Conservation (phyloP, 2,888 invertebrate genomes). For the Willowsia nigromaculata region DNA sequence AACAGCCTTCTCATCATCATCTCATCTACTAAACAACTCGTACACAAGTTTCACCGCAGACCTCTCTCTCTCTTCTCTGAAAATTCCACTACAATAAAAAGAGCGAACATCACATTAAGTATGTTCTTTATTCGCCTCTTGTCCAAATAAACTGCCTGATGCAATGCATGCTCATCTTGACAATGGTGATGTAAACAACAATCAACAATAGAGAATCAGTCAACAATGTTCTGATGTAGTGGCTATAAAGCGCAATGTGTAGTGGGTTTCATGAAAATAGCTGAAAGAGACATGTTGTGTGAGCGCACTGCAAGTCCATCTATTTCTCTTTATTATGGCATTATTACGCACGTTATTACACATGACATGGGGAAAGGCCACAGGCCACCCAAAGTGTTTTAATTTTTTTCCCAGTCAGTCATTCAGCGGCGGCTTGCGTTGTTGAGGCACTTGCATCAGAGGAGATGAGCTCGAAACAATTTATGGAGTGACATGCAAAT, state of each 20-base stretch:
- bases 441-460: no score
- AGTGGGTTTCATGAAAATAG: neutral
- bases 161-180: neutral
- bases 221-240: neutral
- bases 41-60: neutral
- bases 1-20: neutral
- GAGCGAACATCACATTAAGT: neutral
- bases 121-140: neutral
- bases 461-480: neutral
- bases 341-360: neutral
- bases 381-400: constrained; percentile 26
- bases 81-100: neutral
- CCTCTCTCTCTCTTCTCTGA: neutral
- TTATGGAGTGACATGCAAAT: constrained; percentile 26
- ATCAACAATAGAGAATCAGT: neutral
- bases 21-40: neutral
- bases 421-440: neutral
- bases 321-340: neutral
- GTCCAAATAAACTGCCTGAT: neutral
- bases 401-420: constrained; percentile 7
- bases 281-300: neutral
- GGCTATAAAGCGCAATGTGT: neutral
- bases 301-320: neutral
- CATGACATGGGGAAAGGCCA: neutral
- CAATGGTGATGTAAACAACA: neutral